A percentile compares a stretch with the other conserved stretches of the same genome.
phyloP scores from a whole-genome alignment of 2,797 vertebrate species.

The Peromyscus aztecus region DNA sequence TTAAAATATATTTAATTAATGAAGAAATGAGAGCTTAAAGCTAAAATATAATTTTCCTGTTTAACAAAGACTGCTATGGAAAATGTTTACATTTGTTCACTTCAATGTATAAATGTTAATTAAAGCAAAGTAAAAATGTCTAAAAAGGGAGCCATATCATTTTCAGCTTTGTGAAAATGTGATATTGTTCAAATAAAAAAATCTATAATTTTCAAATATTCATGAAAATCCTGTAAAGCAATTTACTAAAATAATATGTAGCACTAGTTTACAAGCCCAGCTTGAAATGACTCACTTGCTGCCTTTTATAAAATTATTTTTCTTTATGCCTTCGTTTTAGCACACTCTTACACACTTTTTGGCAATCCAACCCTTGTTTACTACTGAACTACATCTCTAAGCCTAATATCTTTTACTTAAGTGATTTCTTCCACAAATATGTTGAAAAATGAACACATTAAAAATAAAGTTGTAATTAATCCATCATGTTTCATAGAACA shows the following conservation, averaged over 20 bases:
- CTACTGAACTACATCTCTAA: background rate
- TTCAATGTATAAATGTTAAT: background rate
- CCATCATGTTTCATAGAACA: background rate
- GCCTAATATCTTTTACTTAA: background rate
- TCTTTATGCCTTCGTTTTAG: background rate
- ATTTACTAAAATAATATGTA: background rate
- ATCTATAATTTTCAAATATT: background rate
- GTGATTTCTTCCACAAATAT: background rate
- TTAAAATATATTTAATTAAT: background rate
- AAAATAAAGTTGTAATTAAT: background rate
- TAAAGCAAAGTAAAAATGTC: conserved; percentile 3
- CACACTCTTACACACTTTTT: rapidly evolving
- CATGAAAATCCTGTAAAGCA: background rate
- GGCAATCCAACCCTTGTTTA: background rate
- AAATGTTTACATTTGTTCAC: background rate
- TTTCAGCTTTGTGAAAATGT: background rate
- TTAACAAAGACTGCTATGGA: background rate
- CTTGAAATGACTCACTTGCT: background rate
- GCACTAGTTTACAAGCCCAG: background rate
- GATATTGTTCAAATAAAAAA: background rate
- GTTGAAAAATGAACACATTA: background rate
- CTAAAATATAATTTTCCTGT: background rate
- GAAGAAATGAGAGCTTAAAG: background rate
- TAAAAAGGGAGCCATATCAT: background rate
- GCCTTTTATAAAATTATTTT: background rate